These are phyloP conservation scores for Cladorhizidae sp. DNA, from an alignment of 37 sponge, comb jelly and placozoan species.

Conservation along the genomic window DNA sequence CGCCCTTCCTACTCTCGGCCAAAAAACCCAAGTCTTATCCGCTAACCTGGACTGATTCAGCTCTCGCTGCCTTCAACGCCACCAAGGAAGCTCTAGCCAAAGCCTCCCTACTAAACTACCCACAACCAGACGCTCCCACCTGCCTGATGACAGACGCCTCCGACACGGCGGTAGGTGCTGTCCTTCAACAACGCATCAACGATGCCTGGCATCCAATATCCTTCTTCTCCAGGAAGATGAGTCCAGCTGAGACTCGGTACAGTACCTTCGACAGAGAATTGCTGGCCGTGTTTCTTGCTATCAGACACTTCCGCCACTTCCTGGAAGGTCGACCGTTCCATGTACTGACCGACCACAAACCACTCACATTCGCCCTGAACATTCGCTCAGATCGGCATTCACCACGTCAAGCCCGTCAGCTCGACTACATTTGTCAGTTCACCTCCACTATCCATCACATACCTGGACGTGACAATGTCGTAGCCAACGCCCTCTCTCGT, in stretches of 20 bases:
- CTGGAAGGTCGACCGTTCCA: conserved; percentile 59
- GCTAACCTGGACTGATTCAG: conserved; percentile 6
- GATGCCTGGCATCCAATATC: no score
- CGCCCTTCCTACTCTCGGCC: conserved; percentile 5
- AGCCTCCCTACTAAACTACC: conserved; percentile 39
- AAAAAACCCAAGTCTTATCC: conserved; percentile 16
- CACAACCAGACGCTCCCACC: conserved; percentile 25
- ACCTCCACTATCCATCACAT: conserved; percentile 66
- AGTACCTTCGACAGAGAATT: conserved; percentile 76
- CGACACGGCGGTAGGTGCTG: no score
- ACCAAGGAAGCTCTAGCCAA: conserved; percentile 44
- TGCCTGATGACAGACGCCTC: conserved; percentile 49
- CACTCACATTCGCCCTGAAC: conserved; percentile 46
- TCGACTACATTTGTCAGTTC: conserved; percentile 70
- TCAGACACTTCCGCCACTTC: conserved; percentile 64
- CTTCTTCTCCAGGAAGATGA: conserved; percentile 61
- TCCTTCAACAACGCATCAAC: no score
- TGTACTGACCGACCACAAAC: conserved; percentile 72
- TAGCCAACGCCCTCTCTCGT: conserved; percentile 66
- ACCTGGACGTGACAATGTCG: conserved; percentile 39
- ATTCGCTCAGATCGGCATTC: conserved; percentile 35
- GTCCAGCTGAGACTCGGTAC: conserved; percentile 64
- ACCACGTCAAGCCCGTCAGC: conserved; percentile 56
- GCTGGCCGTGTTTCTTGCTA: conserved; percentile 56
- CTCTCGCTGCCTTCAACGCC: conserved; percentile 15